These are phyloP conservation scores for Narcine bancroftii DNA, from an alignment of 2,113 vertebrate species.

Conservation along the genomic window DNA sequence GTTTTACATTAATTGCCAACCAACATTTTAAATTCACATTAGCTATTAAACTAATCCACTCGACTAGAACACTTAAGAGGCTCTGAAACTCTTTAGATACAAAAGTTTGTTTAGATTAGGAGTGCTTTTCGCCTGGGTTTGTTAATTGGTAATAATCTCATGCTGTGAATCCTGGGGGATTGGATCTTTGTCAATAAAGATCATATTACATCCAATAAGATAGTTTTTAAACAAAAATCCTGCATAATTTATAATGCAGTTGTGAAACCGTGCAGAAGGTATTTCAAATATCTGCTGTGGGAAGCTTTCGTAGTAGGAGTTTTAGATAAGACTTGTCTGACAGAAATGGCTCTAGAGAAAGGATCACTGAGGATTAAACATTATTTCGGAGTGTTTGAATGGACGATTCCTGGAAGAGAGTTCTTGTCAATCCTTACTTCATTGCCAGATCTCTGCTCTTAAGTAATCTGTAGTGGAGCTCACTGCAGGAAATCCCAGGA, in stretches of 20 bases:
- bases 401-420: background rate
- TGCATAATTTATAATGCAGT: background rate
- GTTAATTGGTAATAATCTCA: slow-evolving; percentile 14
- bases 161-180: background rate
- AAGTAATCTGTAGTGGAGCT: slow-evolving; percentile 28
- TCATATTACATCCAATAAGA: background rate
- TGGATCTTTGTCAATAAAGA: background rate
- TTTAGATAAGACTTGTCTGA: background rate
- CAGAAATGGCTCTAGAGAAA: background rate
- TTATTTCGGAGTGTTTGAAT: background rate
- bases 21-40: background rate
- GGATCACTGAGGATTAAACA: background rate
- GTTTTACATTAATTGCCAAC: background rate
- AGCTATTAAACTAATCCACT: background rate
- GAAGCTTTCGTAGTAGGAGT: background rate
- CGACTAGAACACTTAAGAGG: background rate
- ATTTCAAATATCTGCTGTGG: background rate
- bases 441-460: slow-evolving; percentile 3
- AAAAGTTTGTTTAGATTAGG: background rate
- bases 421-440: background rate
- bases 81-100: background rate
- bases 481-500: slow-evolving; percentile 20
- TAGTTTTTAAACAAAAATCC: background rate
- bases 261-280: background rate
- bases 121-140: background rate